Conservation (phyloP, 2,113 vertebrate genomes). For the Anguilla rostrata region DNA sequence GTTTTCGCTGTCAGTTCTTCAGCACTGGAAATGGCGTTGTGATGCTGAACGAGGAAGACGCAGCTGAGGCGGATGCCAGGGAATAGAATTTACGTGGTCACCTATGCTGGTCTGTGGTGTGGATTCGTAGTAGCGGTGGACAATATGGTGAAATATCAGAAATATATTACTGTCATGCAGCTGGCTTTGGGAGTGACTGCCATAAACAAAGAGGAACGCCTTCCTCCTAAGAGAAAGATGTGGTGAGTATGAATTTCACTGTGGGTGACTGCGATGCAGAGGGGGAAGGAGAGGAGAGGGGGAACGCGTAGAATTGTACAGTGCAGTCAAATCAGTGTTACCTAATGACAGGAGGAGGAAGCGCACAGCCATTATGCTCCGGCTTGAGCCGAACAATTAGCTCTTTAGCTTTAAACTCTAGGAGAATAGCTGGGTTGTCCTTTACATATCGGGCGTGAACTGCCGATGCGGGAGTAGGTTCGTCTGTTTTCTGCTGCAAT, state of each 20-base stretch:
- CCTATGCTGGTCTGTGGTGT: slow-evolving; percentile 89
- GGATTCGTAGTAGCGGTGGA: slow-evolving; percentile 81
- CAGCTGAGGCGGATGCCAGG: slow-evolving; percentile 84
- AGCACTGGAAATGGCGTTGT: slow-evolving; percentile 76
- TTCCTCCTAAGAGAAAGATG: slow-evolving; percentile 93
- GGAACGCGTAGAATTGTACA: slow-evolving; percentile 24
- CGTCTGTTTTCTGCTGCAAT: slow-evolving; percentile 35
- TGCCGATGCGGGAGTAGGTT: slow-evolving; percentile 51
- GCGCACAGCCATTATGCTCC: slow-evolving; percentile 30
- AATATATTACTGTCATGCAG: slow-evolving; percentile 99
- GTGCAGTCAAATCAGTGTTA: slow-evolving; percentile 48
- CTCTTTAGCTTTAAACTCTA: slow-evolving; percentile 18
- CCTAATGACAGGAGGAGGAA: slow-evolving; percentile 37
- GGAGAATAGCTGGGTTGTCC: background rate
- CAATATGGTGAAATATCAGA: slow-evolving; percentile 93
- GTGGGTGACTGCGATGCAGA: slow-evolving; percentile 58
- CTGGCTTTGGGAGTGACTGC: slow-evolving; percentile 98
- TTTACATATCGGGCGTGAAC: slow-evolving; percentile 39
- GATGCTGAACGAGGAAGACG: slow-evolving; percentile 76
- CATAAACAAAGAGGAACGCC: slow-evolving; percentile 91
- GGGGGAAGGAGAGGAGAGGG: slow-evolving; percentile 38
- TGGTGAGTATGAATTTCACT: slow-evolving; percentile 84
- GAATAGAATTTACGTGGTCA: slow-evolving; percentile 82
- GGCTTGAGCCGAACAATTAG: slow-evolving; percentile 44
- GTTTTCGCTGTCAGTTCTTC: slow-evolving; percentile 71